These are phyloP conservation scores for Phoeniculus purpureus DNA, from an alignment of 2,797 vertebrate genomes.

Conservation along the genomic window DNA sequence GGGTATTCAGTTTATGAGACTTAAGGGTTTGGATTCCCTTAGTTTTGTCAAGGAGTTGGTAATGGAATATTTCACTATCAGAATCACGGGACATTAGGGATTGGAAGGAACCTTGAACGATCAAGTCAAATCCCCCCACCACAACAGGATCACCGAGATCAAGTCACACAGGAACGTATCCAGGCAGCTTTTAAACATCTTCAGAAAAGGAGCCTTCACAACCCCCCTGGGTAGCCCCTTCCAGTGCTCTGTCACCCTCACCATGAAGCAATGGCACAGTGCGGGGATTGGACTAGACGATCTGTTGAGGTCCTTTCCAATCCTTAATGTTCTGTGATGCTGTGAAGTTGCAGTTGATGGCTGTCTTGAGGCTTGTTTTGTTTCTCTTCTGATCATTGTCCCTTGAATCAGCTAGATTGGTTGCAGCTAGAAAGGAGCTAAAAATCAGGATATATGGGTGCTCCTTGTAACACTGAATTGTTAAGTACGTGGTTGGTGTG, in stretches of 20 bases:
- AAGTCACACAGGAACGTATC: too few species aligned
- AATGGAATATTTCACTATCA: too few species aligned
- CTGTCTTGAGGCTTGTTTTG: background rate
- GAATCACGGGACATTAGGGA: background rate
- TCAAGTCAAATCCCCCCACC: too few species aligned
- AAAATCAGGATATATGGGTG: background rate
- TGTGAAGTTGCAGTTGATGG: background rate
- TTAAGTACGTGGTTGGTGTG: background rate
- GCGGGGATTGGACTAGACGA: background rate
- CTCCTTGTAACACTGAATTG: accelerated
- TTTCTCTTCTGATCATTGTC: background rate
- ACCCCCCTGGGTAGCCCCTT: too few species aligned
- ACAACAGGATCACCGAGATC: too few species aligned
- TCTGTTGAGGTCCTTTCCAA: too few species aligned
- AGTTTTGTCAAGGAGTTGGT: background rate
- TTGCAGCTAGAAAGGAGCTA: background rate
- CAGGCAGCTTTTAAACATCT: too few species aligned
- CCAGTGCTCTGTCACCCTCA: too few species aligned
- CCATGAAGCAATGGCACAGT: background rate
- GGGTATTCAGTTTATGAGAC: background rate
- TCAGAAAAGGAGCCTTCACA: too few species aligned
- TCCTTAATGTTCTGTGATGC: too few species aligned
- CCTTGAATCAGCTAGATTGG: background rate
- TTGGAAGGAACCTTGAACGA: too few species aligned
- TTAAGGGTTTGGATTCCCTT: background rate